Conservation (phyloP, 2,113 vertebrate genomes). For the Apeltes quadracus region DNA sequence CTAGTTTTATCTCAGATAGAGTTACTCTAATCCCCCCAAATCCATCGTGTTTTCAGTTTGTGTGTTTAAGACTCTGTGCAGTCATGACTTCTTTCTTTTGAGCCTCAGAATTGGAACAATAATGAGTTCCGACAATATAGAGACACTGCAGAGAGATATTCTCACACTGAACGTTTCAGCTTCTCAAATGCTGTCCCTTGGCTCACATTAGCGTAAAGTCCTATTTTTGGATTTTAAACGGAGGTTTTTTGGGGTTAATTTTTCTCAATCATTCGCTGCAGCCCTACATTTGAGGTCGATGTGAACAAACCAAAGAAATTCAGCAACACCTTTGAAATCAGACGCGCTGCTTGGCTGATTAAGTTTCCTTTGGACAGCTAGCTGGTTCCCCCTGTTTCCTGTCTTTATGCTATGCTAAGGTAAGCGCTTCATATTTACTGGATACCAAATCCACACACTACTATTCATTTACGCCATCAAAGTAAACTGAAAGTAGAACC, state of each 20-base stretch:
- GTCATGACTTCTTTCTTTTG: conserved; percentile 36
- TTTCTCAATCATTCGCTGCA: background rate
- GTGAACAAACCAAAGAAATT: background rate
- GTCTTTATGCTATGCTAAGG: background rate
- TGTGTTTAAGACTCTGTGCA: conserved; percentile 35
- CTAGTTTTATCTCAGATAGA: conserved; percentile 62
- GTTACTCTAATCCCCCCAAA: conserved; percentile 62
- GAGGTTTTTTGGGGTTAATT: no score
- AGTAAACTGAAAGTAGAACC: background rate
- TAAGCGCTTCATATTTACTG: background rate
- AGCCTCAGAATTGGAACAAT: conserved; percentile 5
- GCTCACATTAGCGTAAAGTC: background rate
- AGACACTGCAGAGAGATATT: conserved; percentile 6
- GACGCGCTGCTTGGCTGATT: background rate
- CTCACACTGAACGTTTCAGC: background rate
- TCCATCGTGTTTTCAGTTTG: conserved; percentile 46
- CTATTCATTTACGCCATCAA: background rate
- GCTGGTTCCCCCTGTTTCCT: background rate
- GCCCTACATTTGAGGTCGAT: background rate
- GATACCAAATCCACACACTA: background rate
- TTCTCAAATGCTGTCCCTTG: background rate
- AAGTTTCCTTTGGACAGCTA: background rate
- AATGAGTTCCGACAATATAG: conserved; percentile 12
- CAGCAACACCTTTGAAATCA: background rate
- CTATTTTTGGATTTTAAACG: no score